phyloP scores from a whole-genome alignment of 2,888 invertebrate species.

The Pardosa pseudoannulata region DNA sequence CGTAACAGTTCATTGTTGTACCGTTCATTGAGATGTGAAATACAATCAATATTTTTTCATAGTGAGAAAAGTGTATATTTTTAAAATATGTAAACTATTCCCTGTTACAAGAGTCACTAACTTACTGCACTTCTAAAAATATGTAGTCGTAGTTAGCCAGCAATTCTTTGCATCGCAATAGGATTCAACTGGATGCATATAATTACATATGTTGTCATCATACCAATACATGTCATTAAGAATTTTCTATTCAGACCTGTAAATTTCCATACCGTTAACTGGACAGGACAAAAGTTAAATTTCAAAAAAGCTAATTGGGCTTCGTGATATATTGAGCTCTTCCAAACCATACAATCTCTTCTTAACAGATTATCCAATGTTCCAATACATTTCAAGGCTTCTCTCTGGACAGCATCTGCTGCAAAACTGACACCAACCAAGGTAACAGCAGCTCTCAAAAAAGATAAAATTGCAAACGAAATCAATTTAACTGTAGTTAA shows the following conservation, averaged over 20 bases:
- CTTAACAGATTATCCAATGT: neutral
- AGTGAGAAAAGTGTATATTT: no score
- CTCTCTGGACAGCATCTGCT: slow-evolving; percentile 9
- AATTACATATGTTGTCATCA: slow-evolving; percentile 59
- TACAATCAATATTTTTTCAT: no score
- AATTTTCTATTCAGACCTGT: slow-evolving; percentile 28
- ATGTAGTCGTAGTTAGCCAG: neutral
- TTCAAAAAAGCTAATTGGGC: slow-evolving; percentile 25
- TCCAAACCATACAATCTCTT: neutral
- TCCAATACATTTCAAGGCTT: neutral
- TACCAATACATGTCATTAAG: slow-evolving; percentile 47
- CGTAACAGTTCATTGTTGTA: no score
- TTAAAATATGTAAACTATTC: no score
- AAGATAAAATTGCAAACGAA: neutral
- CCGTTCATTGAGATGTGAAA: no score
- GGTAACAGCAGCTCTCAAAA: slow-evolving; percentile 3
- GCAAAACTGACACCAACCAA: slow-evolving; percentile 8
- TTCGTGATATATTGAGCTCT: slow-evolving; percentile 1
- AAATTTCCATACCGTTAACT: slow-evolving; percentile 59
- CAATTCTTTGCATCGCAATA: slow-evolving; percentile 20
- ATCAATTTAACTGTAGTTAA: neutral
- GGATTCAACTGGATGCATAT: slow-evolving; percentile 59
- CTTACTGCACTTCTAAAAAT: no score
- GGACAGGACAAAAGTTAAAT: slow-evolving; percentile 11
- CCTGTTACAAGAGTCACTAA: no score